Percentiles rank a stretch among this genome's conserved stretches.
Conservation (phyloP, 2,113 vertebrate species). For the Tretioscincus oriximinensis region DNA sequence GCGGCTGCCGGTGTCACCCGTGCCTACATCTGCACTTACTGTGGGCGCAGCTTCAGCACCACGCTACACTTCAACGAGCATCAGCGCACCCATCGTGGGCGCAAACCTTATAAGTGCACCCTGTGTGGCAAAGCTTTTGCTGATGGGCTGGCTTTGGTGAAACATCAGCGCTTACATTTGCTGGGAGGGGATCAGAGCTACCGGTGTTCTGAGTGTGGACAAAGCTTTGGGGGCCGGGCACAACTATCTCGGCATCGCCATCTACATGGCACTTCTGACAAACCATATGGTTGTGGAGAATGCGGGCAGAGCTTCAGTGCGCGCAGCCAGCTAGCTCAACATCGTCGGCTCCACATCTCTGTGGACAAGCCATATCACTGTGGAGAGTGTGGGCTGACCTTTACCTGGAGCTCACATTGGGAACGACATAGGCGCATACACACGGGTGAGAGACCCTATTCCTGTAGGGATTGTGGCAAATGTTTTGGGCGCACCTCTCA, state of each 20-base stretch:
- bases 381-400: constrained; percentile 53
- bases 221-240: constrained; percentile 65
- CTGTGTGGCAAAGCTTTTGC: constrained; percentile 43
- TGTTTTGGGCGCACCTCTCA: constrained; percentile 46
- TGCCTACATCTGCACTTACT: constrained; percentile 67
- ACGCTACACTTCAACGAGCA: constrained; percentile 47
- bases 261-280: constrained; percentile 16
- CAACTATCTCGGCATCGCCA: constrained; percentile 65
- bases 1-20: constrained; percentile 54
- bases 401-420: constrained; percentile 66
- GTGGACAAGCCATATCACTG: constrained; percentile 29
- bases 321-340: constrained; percentile 56
- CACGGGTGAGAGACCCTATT: constrained; percentile 83
- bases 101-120: constrained; percentile 49
- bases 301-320: constrained; percentile 62
- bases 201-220: constrained; percentile 67
- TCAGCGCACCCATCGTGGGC: constrained; percentile 60
- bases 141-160: constrained; percentile 4
- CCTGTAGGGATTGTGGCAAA: constrained; percentile 66
- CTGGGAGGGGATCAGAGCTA: constrained; percentile 4
- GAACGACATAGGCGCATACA: constrained; percentile 85
- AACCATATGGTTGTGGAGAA: constrained; percentile 37
- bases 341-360: constrained; percentile 52
- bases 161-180: constrained; percentile 44
- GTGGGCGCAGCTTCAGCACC: constrained; percentile 47